Base-by-base conservation (phyloP, 2,113 vertebrate species). In the Scomber japonicus region DNA sequence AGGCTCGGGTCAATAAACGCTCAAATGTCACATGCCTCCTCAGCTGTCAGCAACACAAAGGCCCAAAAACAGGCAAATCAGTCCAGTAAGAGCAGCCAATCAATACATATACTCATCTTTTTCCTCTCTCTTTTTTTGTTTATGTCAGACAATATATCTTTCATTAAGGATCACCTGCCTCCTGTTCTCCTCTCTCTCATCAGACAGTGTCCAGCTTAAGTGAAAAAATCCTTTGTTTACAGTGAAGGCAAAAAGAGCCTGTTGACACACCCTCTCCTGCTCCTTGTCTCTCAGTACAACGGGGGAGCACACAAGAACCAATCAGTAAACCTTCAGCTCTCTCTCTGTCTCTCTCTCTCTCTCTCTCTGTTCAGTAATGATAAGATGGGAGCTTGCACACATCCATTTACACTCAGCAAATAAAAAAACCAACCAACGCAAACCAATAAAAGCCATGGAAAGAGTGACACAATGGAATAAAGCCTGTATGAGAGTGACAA, bases 181-280 rank as follows among this genome's bases (percentile, higher is more conserved):
- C 19, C 35, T 44, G 17, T 63, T 69, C 27, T 46, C 11, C 2
- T 69, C 27, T 46, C 11, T 2, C 12, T 40, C 53, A 69, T 65
- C 48, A 50, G 24, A 63, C 5, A 45, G 19, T 57, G 48, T 49
- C 57, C 57, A 2, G 0, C 16, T 11, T 24, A n/a, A 62, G 30
- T 64, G 27, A 56, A 50, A 68, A 83, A 86, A 88, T 80, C 86
- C 89, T 94, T 95, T 95, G 93, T 95, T 90, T 88, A 86, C 71
- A 82, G 71, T 84, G 68, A 78, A 68, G 80, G 69, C 78, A 80
- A 48, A 10, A 71, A 49, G 79, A 72, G 90, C 82, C 78, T 89
- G 85, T 88, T 92, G 94, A 94, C 95, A 95, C 94, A 89, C 94
- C 95, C 94, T 94, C 87, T 48, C 50, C 82, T 24, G 68, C 86